Evolutionary conservation across 2,797 vertebrate species (phyloP), one percentile per base, ranked within the genome.

Genomic region (Mormyrus proboscirostris): DNA sequence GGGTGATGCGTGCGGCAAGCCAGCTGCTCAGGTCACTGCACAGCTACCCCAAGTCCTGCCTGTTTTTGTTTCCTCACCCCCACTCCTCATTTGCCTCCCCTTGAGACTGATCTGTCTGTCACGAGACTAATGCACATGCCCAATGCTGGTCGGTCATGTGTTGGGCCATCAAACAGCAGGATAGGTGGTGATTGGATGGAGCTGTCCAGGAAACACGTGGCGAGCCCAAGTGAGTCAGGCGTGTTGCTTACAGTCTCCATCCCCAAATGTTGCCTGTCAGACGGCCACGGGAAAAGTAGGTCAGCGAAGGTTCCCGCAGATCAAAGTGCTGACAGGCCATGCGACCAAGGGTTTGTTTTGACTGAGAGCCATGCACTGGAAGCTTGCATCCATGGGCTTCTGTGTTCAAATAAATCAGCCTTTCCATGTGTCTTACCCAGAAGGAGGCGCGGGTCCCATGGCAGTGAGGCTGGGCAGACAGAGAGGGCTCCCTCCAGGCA

Each of bases 271-370:
- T 22, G 44, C 44, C 82, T 49, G 82, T 49, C 3, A n/a, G 4
- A 84, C 7, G 29, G 55, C 53, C 59, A 62, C 55, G 22, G 90
- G 91, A 16, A 94, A 96, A 95, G 93, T 95, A 95, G 95, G 94
- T 94, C 94, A 33, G 88, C n/a, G 92, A 93, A 94, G 94, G 94
- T 94, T 94, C 92, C 93, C 82, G 65, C 90, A 94, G 92, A 94
- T 94, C 90, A 94, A 93, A 92, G 57, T 65, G 55, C 41, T 91
- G 90, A 93, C 90, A 90, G 89, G 89, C 88, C 76, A 79, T 12
- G 69, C 85, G 53, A 86, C 49, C 29, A 57, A 90, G 41, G 59
- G 55, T 83, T n/a, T 55, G 85, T 87, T 87, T 55, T 38, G 33
- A 55, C 44, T 89, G 33, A 86, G 88, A 38, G 76, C 82, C 22